These are phyloP conservation scores for Nothura maculosa DNA, from an alignment of 2,797 vertebrate species.

Conservation along the genomic window DNA sequence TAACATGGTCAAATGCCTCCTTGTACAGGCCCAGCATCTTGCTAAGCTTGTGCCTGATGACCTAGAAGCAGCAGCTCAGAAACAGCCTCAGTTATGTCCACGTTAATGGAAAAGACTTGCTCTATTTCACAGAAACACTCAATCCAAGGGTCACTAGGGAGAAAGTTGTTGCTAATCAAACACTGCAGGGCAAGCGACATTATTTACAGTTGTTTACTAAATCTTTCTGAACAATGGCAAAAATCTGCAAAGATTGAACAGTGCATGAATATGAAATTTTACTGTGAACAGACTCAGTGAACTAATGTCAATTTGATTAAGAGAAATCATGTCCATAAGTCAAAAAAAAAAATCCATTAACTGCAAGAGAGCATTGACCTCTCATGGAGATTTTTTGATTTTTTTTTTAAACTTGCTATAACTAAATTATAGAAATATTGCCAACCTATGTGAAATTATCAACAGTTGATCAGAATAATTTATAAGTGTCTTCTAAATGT, in stretches of 20 bases:
- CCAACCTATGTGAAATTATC: neutral
- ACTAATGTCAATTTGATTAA: conserved; percentile 7
- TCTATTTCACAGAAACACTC: conserved; percentile 39
- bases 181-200: neutral
- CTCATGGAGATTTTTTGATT: neutral
- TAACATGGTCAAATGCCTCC: neutral
- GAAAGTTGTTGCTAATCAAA: neutral
- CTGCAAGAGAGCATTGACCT: neutral
- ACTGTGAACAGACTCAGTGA: neutral
- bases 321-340: neutral
- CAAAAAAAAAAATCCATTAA: neutral
- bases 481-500: neutral
- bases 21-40: neutral
- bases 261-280: conserved; percentile 24
- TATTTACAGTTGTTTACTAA: conserved; percentile 43
- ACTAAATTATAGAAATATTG: neutral
- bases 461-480: neutral
- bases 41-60: neutral
- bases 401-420: neutral
- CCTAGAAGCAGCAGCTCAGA: neutral
- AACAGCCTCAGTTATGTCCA: neutral
- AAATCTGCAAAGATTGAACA: neutral
- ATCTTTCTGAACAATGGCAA: neutral
- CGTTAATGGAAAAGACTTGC: neutral
- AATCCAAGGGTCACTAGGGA: neutral